These are phyloP conservation scores for Chaetogeoica ovagalla DNA, from an alignment of 2,888 invertebrate genomes.

Conservation along the genomic window DNA sequence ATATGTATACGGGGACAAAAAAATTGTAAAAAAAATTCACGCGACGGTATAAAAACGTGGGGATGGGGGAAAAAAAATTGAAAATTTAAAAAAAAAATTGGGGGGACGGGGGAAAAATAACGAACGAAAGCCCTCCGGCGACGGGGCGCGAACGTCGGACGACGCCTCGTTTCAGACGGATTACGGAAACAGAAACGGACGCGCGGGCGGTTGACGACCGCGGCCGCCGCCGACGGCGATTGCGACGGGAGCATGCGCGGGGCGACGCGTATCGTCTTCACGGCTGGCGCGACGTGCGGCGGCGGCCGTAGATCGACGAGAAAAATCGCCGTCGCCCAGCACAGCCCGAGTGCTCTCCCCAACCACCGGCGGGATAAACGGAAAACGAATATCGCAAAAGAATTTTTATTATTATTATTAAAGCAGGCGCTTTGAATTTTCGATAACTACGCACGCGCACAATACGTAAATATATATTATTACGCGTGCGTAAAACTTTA, in stretches of 20 bases:
- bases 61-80: background rate
- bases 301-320: background rate
- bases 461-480: too few relatives aligned
- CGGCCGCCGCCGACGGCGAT: too few relatives aligned
- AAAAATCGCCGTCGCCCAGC: too few relatives aligned
- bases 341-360: too few relatives aligned
- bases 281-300: conserved; percentile 14
- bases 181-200: conserved; percentile 34
- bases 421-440: too few relatives aligned
- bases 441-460: too few relatives aligned
- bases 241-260: conserved; percentile 29
- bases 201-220: background rate
- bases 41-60: too few relatives aligned
- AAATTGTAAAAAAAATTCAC: too few relatives aligned
- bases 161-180: conserved; percentile 44
- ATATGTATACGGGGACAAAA: background rate
- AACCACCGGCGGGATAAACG: too few relatives aligned
- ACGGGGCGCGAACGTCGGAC: conserved; percentile 34
- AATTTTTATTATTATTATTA: too few relatives aligned
- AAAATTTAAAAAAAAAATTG: background rate
- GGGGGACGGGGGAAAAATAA: conserved; percentile 12
- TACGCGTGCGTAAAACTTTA: too few relatives aligned
- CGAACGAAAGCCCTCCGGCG: conserved; percentile 11
- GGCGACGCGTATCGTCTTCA: background rate
- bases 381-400: too few relatives aligned